Evolutionary conservation across 2,888 invertebrate genomes (phyloP), one percentile per base, ranked within the genome.

Genomic region (Drosophila prostipennis): DNA sequence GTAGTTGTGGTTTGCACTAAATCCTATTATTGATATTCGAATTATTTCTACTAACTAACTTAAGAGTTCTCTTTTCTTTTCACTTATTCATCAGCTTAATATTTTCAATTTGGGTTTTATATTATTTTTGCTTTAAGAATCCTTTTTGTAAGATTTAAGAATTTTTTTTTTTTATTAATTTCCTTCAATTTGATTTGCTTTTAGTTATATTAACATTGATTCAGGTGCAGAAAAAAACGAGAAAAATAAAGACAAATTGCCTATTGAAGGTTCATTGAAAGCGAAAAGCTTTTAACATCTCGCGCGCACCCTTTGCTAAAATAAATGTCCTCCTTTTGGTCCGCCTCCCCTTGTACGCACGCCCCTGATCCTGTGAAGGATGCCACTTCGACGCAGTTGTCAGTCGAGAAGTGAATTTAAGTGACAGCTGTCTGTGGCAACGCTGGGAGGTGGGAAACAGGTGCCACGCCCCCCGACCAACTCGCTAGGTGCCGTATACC

Each of bases 391-490:
- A 57, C 57, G 57, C 43, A 73, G 52, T 73, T 65, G 46, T 72
- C 69, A 49, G 57, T 29, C 48, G 48, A 49, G 40, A 60, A 73
- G 59, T 54, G 72, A 72, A 53, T 72, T 73, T 72, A 73, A 72
- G 73, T 73, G 72, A 73, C 73, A 73, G 73, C 72, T 73, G 72
- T 67, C 72, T 67, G 72, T 40, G 70, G 61, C 42, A 16, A 42
- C 43, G 57, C 45, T 43, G 48, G 32, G 2, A 5, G 48, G 13
- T 8, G 46, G 34, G 1, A 34, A 19, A 8, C 48, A 48, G 32
- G 32, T 48, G 48, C 48, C 48, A 48, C 48, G 48, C 48, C 48
- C 48, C 16, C 34, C 48, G 13, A 11, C 34, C 10, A 11, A 34
- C 48, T 13, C 32, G 11, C 48, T 6, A 14, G 16, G 48, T 16